phyloP scores from a whole-genome alignment of 2,888 invertebrate genomes.

The Argyresthia goedartella region DNA sequence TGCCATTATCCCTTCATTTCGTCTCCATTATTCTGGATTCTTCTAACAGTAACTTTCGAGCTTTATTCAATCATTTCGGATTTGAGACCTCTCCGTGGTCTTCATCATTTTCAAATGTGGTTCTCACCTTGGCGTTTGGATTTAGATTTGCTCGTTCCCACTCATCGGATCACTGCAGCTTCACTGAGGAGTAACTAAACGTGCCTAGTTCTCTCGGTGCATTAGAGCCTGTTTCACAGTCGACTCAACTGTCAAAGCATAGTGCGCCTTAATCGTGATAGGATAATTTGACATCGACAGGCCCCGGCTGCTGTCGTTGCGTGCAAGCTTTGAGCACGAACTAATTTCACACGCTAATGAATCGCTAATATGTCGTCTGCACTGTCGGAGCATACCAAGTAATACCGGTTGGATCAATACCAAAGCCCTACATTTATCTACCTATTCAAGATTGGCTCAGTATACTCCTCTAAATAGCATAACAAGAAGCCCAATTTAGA shows the following conservation, averaged over 20 bases:
- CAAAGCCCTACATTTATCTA: not conserved
- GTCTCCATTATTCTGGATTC: constrained; percentile 26
- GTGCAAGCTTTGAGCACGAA: not conserved
- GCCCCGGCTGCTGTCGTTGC: not conserved
- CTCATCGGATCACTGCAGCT: too few relatives aligned
- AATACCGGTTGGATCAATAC: too few relatives aligned
- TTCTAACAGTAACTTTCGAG: constrained; percentile 20
- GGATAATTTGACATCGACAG: not conserved
- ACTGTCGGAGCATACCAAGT: too few relatives aligned
- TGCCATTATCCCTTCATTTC: constrained; percentile 26
- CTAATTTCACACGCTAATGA: constrained; percentile 4
- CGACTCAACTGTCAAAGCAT: not conserved
- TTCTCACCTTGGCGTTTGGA: too few relatives aligned
- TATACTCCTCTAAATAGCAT: not conserved
- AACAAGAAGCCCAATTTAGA: not conserved
- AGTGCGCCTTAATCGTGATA: not conserved
- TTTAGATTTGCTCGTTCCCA: too few relatives aligned
- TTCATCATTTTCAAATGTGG: too few relatives aligned
- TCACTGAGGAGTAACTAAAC: too few relatives aligned
- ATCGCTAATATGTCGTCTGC: not conserved
- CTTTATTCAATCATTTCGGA: constrained; percentile 19
- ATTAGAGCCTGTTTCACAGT: not conserved
- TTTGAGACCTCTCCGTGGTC: not conserved
- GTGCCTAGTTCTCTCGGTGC: too few relatives aligned
- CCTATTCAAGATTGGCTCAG: not conserved